Evolutionary conservation across 2,888 invertebrate species (phyloP), one percentile per base, ranked within the genome.

Genomic region (Halictus ligatus): DNA sequence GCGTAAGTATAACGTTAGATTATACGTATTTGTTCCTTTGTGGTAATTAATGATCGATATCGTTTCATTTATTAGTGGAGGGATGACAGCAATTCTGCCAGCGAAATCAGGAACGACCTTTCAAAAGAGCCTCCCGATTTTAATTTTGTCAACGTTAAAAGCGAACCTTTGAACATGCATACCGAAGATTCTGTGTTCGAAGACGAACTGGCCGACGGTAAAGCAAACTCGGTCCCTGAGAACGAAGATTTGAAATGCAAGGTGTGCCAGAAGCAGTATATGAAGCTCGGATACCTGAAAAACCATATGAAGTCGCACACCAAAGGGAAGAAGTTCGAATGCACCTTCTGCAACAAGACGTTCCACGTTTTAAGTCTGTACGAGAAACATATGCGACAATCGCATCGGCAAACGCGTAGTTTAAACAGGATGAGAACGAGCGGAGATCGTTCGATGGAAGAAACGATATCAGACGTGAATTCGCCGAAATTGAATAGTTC

Each of bases 301-400:
- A 94, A 94, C 75, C 94, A 94, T 58, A 84, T 92, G 83, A 92
- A 87, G 74, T 87, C 87, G 6, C 93, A 94, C 54, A 71, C 74
- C 7, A 87, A 86, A 25, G 85, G 84, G 8, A 85, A 81, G 13
- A 85, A 82, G 25, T 89, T 91, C 7, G 89, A 90, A 13, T 94
- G 94, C 79, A 87, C 85, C 12, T 71, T 92, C 18, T 94, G 93
- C 54, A 78, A 79, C 29, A 91, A 92, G 80, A 90, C 88, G 2
- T 94, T 93, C 64, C 90, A 89, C 3, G 77, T 89, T n/a, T 69
- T 87, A 54, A 92, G 82, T 46, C 83, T 92, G 13, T 91, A 90
- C 40, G 89, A 91, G 46, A 93, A 91, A 48, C 94, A 94, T 29
- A 86, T 90, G 88, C 78, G 84, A 21, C 89, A 90, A 29, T 90